Evolutionary conservation across 2,888 invertebrate genomes (phyloP), one percentile per base, ranked within the genome.

Genomic region (Selenia dentaria): DNA sequence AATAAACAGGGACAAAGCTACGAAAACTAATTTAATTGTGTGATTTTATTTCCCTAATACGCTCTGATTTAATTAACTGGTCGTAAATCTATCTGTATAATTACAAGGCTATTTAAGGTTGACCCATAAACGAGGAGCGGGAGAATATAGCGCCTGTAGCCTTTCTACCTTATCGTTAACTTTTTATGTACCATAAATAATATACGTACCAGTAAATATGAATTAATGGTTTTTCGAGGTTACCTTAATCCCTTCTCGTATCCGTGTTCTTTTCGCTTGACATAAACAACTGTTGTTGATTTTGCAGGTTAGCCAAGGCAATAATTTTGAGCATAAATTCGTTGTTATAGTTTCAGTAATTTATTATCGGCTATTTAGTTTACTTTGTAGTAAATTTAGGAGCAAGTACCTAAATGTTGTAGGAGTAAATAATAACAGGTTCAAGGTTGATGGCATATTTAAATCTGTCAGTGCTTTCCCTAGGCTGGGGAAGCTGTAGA

Each of bases 181-280:
- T 69, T 81, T 87, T 88, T 83, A 89, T 85, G 89, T 79, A 79
- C 81, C 88, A 86, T 89, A 88, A 88, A 89, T 85, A 79, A 70
- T 47, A 34, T 41, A 67, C 79, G 69, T 43, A 45, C 18, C 44
- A 79, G 83, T 85, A 85, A 84, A 86, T 85, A 83, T 77, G 82
- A 83, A 84, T 86, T 86, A 86, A 87, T 81, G 83, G 78, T 62
- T 74, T 79, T 73, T 66, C 70, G 76, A 80, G 81, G 75, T 74
- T 77, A 63, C 67, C 67, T 71, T 79, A 64, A 63, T 71, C 67
- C 70, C 70, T 73, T 74, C 77, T 65, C 67, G 61, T 59, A 63
- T 67, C 64, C 66, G 71, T 72, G 66, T 70, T 74, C 73, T 52
- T 51, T 31, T 35, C 53, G 60, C 55, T 59, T 59, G 62, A 66